Evolutionary conservation across 2,888 invertebrate genomes (phyloP).

Genomic region (Hetaerina titia): DNA sequence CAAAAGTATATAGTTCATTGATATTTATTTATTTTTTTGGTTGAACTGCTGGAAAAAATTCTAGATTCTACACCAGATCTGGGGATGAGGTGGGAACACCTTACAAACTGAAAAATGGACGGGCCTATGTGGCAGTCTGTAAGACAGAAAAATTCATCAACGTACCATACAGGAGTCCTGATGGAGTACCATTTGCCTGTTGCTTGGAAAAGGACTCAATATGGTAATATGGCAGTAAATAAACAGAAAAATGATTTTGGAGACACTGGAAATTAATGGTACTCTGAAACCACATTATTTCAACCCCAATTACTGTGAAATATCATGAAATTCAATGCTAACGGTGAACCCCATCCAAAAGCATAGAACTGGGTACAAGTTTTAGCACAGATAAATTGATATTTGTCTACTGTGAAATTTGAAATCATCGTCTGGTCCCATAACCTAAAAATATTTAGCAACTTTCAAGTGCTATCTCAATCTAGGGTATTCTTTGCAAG

Average conservation of each 20-base stretch:
- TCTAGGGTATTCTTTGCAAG: too few relatives aligned
- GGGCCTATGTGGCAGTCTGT: conserved; percentile 2
- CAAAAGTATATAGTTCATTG: neutral
- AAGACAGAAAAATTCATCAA: conserved; percentile 21
- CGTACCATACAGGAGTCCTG: conserved; percentile 8
- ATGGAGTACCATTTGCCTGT: neutral
- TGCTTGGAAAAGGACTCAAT: neutral
- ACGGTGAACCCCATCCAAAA: too few relatives aligned
- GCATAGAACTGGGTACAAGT: too few relatives aligned
- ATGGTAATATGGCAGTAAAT: neutral
- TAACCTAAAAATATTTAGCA: too few relatives aligned
- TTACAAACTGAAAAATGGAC: conserved; percentile 30
- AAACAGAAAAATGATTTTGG: neutral
- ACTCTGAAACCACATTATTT: too few relatives aligned
- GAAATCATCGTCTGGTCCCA: too few relatives aligned
- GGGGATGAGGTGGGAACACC: conserved; percentile 10
- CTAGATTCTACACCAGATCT: conserved; percentile 38
- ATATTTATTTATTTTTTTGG: neutral
- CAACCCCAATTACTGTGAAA: too few relatives aligned
- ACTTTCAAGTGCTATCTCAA: too few relatives aligned
- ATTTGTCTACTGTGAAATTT: too few relatives aligned
- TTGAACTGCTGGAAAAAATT: neutral
- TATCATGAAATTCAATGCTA: too few relatives aligned
- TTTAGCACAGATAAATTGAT: too few relatives aligned
- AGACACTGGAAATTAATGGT: too few relatives aligned